Evolutionary conservation across 2,113 vertebrate species (phyloP).

Genomic region (Otocyon megalotis): DNA sequence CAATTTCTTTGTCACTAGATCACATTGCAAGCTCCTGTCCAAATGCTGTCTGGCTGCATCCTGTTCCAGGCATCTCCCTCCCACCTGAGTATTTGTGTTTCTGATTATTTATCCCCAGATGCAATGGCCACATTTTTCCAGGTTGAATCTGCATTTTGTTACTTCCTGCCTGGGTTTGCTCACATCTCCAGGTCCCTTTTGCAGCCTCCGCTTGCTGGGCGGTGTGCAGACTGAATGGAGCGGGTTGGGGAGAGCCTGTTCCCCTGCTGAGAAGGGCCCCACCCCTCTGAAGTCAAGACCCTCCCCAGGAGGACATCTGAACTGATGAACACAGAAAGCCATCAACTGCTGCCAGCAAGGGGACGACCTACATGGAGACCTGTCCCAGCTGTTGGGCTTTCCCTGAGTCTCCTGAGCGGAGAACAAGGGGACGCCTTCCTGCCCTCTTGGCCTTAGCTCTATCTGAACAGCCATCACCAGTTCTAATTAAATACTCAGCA

Average conservation of each 20-base stretch:
- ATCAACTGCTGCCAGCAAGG: slow-evolving; percentile 49
- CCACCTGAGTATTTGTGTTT: slow-evolving; percentile 81
- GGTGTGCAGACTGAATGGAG: neutral
- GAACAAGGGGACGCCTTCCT: slow-evolving; percentile 72
- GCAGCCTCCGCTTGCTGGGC: neutral
- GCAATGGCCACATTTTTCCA: slow-evolving; percentile 75
- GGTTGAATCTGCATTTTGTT: slow-evolving; percentile 71
- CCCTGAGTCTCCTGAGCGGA: slow-evolving; percentile 14
- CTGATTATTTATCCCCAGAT: slow-evolving; percentile 82
- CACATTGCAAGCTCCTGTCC: slow-evolving; percentile 80
- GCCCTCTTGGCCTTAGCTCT: slow-evolving; percentile 64
- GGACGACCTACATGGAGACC: slow-evolving; percentile 52
- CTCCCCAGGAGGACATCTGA: slow-evolving; percentile 57
- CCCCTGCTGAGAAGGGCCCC: slow-evolving; percentile 23
- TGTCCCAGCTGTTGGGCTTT: slow-evolving; percentile 68
- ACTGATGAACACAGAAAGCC: slow-evolving; percentile 34
- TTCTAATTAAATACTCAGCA: slow-evolving; percentile 73
- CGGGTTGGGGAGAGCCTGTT: neutral
- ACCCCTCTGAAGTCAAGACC: slow-evolving; percentile 18
- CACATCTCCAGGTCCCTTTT: slow-evolving; percentile 64
- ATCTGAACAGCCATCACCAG: slow-evolving; percentile 58
- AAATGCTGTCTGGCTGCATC: slow-evolving; percentile 77
- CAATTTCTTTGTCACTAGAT: slow-evolving; percentile 82
- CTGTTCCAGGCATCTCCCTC: slow-evolving; percentile 77
- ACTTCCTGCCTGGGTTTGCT: slow-evolving; percentile 79